These are phyloP conservation scores for Crenichthys baileyi DNA, from an alignment of 2,797 vertebrate genomes.

Conservation along the genomic window DNA sequence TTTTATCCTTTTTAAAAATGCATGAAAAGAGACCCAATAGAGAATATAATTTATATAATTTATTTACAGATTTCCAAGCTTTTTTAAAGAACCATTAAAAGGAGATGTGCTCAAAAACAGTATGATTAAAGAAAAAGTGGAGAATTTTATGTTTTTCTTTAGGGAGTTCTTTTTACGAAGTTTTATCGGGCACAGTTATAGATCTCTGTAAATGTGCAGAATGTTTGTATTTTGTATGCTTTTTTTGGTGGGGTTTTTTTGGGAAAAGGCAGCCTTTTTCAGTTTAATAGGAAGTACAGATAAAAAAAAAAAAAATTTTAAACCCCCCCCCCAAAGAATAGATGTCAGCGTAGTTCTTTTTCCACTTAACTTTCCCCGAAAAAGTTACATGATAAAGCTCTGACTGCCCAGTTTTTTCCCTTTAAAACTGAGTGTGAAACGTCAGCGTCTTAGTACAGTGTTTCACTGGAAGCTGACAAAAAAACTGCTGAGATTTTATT, in stretches of 20 bases:
- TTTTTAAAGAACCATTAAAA: constrained; percentile 60
- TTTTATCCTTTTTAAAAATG: constrained; percentile 48
- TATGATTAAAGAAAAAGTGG: constrained; percentile 61
- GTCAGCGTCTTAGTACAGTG: constrained; percentile 36
- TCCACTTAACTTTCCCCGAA: too few relatives aligned
- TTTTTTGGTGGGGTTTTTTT: constrained; percentile 42
- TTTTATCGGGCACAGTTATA: constrained; percentile 41
- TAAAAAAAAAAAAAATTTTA: constrained; percentile 33
- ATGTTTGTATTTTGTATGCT: constrained; percentile 52
- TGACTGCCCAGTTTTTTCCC: constrained; percentile 41
- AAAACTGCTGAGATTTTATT: constrained; percentile 24
- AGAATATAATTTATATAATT: constrained; percentile 41
- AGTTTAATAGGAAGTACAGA: constrained; percentile 36
- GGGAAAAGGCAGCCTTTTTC: too few relatives aligned
- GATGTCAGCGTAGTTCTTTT: constrained; percentile 12
- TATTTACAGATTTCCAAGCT: constrained; percentile 54
- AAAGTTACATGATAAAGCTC: constrained; percentile 36
- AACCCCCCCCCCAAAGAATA: constrained; percentile 28
- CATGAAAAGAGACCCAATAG: constrained; percentile 55
- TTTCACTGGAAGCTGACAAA: constrained; percentile 43
- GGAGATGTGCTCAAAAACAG: constrained; percentile 44
- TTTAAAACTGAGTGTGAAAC: constrained; percentile 27
- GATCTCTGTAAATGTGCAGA: constrained; percentile 49
- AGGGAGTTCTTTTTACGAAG: constrained; percentile 42
- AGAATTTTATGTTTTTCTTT: constrained; percentile 9